Conservation (phyloP, 2,888 invertebrate genomes). For the Carterocephalus palaemon region DNA sequence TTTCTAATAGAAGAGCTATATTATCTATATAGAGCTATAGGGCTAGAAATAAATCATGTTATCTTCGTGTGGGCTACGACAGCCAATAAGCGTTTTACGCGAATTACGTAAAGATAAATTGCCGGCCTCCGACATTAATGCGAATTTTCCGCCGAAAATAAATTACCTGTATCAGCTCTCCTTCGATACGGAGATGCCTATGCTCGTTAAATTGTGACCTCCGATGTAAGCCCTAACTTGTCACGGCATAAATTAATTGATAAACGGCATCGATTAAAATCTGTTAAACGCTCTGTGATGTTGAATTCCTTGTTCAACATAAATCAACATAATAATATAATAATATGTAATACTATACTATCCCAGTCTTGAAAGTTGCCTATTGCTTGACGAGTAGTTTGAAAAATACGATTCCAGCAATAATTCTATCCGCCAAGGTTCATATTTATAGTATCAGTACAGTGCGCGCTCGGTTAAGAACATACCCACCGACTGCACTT, state of each 20-base stretch:
- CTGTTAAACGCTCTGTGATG: too few species aligned
- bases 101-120: conserved; percentile 71
- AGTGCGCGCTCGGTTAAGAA: too few species aligned
- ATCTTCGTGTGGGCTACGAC: conserved; percentile 59
- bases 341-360: too few species aligned
- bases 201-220: conserved; percentile 1
- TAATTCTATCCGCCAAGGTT: too few species aligned
- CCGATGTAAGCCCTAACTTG: background rate
- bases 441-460: too few species aligned
- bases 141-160: conserved; percentile 62
- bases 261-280: too few species aligned
- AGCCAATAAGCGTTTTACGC: conserved; percentile 71
- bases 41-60: conserved; percentile 57
- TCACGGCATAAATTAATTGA: background rate
- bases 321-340: too few species aligned
- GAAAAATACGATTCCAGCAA: too few species aligned
- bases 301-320: too few species aligned
- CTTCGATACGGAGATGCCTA: conserved; percentile 10
- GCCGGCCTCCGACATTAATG: conserved; percentile 62
- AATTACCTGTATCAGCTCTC: conserved; percentile 58
- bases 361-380: too few species aligned
- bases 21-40: conserved; percentile 23
- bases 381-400: too few species aligned
- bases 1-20: conserved; percentile 15
- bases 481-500: too few species aligned